Evolutionary conservation across 1,140 invertebrate genomes (phyloP), one percentile per base, ranked within the genome.

Genomic region (Scaptomyza graminum): DNA sequence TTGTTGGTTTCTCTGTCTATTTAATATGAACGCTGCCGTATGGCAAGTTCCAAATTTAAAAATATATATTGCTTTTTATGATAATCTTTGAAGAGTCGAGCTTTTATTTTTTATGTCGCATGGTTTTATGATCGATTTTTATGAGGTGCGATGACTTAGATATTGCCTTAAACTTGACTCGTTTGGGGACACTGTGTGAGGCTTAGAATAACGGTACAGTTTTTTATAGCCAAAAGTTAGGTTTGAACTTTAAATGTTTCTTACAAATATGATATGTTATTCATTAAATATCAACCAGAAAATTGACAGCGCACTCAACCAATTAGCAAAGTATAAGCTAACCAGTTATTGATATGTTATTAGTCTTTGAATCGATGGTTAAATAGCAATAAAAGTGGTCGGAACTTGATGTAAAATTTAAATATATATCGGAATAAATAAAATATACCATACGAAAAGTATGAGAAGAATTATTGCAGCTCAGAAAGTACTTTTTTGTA

Each of bases 101-200:
- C 83, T 87, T 87, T 87, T 88, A 83, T 79, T 73, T 76, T 70
- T 68, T 63, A 63, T 75, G 59, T 75, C 66, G 76, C 47, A 65
- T 44, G 66, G 62, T 78, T 85, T 85, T 88, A 88, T 72, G 82
- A 73, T 79, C 71, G 60, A 57, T 46, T 87, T 87, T 87, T 87
- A 87, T 87, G 57, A 87, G 83, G 83, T 87, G 83, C 83, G 83
- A 87, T 88, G 83, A 82, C 83, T 88, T 88, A 59, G 76, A 88
- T 75, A 88, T 88, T 88, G 83, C 83, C 83, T 88, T 87, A 83
- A 87, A 79, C 83, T 83, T 72, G 60, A 76, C 79, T 74, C 31
- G 49, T 56, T 37, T 69, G 16, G 31, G 12, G 5, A n/a, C 13
- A 22, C 49, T 49, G 51, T 71, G 62, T 50, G 56, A 41, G 39